A percentile compares a stretch with the other conserved stretches of the same genome.
Evolutionary conservation across 2,888 invertebrate genomes (phyloP).

Genomic region (Microctonus brassicae): DNA sequence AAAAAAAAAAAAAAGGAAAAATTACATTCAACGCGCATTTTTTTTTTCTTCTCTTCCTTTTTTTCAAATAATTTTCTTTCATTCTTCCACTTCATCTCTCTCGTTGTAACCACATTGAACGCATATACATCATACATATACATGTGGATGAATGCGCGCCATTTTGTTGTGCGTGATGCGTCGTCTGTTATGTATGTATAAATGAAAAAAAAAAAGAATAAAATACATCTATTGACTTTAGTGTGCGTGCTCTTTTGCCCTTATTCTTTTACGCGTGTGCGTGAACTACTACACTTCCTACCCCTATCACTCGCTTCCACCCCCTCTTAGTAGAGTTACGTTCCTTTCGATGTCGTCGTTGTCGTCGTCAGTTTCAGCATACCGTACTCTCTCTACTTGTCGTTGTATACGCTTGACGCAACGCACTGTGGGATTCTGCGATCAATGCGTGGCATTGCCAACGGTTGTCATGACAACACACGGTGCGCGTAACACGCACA

Average conservation of each 20-base stretch:
- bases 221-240: too few species aligned
- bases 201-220: not conserved
- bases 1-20: not conserved
- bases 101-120: too few species aligned
- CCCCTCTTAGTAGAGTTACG: conserved; percentile 40
- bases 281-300: conserved; percentile 28
- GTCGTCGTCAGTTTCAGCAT: conserved; percentile 21
- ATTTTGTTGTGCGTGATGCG: conserved; percentile 26
- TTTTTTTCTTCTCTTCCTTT: too few species aligned
- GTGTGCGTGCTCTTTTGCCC: conserved; percentile 34
- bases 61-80: too few species aligned
- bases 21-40: not conserved
- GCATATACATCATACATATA: conserved; percentile 1
- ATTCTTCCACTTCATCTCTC: not conserved
- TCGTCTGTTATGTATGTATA: not conserved
- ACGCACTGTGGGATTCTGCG: conserved; percentile 69
- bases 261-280: conserved; percentile 36
- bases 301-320: conserved; percentile 35
- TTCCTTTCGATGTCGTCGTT: not conserved
- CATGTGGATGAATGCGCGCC: conserved; percentile 8
- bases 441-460: conserved; percentile 68
- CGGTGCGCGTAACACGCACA: conserved; percentile 58
- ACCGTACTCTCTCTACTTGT: conserved; percentile 14
- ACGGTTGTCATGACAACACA: conserved; percentile 66
- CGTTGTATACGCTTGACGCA: conserved; percentile 51